phyloP scores from a whole-genome alignment of 1,140 invertebrate species.

The Whitmania pigra region DNA sequence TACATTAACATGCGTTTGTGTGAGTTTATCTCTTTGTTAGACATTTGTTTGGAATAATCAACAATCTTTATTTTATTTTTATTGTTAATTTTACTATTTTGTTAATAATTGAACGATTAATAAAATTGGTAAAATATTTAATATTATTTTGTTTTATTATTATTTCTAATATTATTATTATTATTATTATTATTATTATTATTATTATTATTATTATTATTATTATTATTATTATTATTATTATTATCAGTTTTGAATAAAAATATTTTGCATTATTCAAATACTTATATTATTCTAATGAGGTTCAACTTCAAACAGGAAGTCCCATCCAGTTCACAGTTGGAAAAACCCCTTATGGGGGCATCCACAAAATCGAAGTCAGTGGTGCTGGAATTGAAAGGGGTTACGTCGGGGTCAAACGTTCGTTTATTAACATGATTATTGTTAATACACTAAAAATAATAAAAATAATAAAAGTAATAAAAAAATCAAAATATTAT shows the following conservation, averaged over 20 bases:
- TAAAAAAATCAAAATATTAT: background rate
- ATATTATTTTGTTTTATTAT: background rate
- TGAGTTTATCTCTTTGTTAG: no score
- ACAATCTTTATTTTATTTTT: no score
- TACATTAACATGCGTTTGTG: no score
- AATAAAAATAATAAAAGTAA: background rate
- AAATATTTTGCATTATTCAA: no score
- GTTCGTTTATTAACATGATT: conserved; percentile 36
- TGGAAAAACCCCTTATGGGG: conserved; percentile 69
- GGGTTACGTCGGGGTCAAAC: conserved; percentile 58
- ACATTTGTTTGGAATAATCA: no score
- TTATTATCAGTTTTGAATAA: no score
- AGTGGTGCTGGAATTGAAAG: conserved; percentile 82
- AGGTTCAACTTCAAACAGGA: conserved; percentile 32
- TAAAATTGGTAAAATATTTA: background rate
- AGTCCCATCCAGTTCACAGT: conserved; percentile 49
- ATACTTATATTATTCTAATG: background rate
- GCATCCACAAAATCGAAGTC: conserved; percentile 60
- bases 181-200: background rate
- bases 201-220: no score
- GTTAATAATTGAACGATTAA: no score
- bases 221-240: no score
- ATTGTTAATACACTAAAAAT: background rate
- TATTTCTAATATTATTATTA: no score
- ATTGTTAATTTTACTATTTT: no score